Evolutionary conservation across 1,140 invertebrate genomes (phyloP).

Genomic region (Oreohelix idahoensis): DNA sequence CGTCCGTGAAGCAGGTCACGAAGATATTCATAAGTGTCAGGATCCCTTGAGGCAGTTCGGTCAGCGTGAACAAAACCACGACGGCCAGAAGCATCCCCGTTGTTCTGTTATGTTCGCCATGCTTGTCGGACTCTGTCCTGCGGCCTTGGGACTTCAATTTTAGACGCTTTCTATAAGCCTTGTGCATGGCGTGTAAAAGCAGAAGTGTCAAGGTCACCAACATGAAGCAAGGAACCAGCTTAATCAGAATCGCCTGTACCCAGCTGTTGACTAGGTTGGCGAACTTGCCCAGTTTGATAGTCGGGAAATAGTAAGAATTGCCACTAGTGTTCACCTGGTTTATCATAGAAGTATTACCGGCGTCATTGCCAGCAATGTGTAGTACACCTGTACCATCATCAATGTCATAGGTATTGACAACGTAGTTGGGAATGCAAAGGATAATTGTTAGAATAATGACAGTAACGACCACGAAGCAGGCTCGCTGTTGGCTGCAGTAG

Average conservation of each 20-base stretch:
- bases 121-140: conserved; percentile 66
- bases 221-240: conserved; percentile 74
- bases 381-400: background rate
- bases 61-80: conserved; percentile 86
- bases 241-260: conserved; percentile 68
- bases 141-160: conserved; percentile 65
- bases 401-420: conserved; percentile 48
- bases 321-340: background rate
- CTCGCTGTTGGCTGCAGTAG: conserved; percentile 84
- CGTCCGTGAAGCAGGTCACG: conserved; percentile 53
- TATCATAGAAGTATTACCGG: background rate
- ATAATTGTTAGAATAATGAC: conserved; percentile 83
- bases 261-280: conserved; percentile 63
- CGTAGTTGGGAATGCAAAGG: conserved; percentile 85
- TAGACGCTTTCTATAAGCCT: conserved; percentile 70
- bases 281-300: background rate
- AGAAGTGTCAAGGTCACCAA: conserved; percentile 73
- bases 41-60: conserved; percentile 84
- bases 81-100: conserved; percentile 92
- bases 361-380: background rate
- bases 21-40: conserved; percentile 61
- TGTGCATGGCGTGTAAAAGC: conserved; percentile 73
- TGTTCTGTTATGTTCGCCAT: conserved; percentile 83
- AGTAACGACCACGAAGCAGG: conserved; percentile 81
- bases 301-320: background rate